Conservation (phyloP, 2,113 vertebrate genomes). For the Corapipo altera region DNA sequence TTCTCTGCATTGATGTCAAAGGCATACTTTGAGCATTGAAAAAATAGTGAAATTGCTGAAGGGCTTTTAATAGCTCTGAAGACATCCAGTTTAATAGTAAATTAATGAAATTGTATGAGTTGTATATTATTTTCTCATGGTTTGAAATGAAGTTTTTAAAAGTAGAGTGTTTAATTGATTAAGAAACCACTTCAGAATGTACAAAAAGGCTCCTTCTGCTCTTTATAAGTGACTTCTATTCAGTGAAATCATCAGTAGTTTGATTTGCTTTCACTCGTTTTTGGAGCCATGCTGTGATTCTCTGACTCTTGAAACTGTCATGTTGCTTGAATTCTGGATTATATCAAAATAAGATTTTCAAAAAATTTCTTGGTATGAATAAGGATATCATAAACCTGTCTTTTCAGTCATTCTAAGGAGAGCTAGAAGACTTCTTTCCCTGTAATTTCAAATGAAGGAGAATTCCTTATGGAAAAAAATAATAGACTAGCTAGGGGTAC, state of each 20-base stretch:
- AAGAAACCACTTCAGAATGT: conserved; percentile 17
- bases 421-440: neutral
- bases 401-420: neutral
- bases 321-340: neutral
- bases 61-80: conserved; percentile 28
- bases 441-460: neutral
- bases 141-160: conserved; percentile 12
- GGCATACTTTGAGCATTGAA: neutral
- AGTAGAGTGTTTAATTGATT: conserved; percentile 25
- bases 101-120: neutral
- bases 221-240: neutral
- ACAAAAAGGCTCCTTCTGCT: neutral
- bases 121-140: neutral
- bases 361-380: neutral
- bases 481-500: neutral
- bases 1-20: conserved; percentile 27
- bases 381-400: neutral
- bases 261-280: neutral
- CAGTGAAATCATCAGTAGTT: neutral
- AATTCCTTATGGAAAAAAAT: neutral
- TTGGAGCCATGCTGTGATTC: neutral
- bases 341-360: neutral
- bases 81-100: neutral
- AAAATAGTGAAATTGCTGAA: conserved; percentile 13
- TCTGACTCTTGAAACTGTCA: neutral